Evolutionary conservation across 2,888 invertebrate genomes (phyloP).

Genomic region (Yponomeuta sedellus): DNA sequence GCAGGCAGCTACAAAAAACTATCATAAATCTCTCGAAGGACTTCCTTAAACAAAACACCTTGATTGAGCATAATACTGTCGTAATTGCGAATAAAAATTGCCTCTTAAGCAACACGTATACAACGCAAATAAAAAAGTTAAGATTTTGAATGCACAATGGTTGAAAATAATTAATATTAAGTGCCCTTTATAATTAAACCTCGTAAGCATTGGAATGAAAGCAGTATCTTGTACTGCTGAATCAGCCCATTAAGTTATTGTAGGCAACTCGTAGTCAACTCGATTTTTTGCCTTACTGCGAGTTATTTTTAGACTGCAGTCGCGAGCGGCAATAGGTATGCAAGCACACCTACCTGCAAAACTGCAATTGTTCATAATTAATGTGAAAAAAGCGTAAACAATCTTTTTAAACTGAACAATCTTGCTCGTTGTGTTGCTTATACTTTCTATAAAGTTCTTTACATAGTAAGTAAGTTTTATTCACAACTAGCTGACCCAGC

Average conservation of each 20-base stretch:
- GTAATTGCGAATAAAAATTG: background rate
- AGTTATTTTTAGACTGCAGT: slow-evolving; percentile 1
- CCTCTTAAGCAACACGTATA: background rate
- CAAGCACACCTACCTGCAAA: background rate
- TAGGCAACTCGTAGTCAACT: slow-evolving; percentile 3
- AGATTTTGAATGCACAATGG: slow-evolving; percentile 15
- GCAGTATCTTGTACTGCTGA: slow-evolving; percentile 6
- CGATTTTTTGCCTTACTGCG: background rate
- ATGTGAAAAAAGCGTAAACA: no score
- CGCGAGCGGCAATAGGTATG: background rate
- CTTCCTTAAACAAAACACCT: background rate
- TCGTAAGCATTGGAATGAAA: slow-evolving; percentile 20
- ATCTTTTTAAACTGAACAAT: no score
- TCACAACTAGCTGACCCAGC: no score
- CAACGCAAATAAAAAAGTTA: slow-evolving; percentile 8
- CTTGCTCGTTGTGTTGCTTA: no score
- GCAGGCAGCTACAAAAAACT: background rate
- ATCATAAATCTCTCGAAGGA: background rate
- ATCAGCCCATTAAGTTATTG: slow-evolving; percentile 12
- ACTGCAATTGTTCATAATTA: background rate
- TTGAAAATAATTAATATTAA: slow-evolving; percentile 14
- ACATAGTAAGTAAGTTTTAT: no score
- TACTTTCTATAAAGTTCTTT: no score
- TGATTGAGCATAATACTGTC: background rate
- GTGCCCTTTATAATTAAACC: slow-evolving; percentile 33